phyloP scores from a whole-genome alignment of 2,797 vertebrate genomes.

The Macroramphosus scolopax region DNA sequence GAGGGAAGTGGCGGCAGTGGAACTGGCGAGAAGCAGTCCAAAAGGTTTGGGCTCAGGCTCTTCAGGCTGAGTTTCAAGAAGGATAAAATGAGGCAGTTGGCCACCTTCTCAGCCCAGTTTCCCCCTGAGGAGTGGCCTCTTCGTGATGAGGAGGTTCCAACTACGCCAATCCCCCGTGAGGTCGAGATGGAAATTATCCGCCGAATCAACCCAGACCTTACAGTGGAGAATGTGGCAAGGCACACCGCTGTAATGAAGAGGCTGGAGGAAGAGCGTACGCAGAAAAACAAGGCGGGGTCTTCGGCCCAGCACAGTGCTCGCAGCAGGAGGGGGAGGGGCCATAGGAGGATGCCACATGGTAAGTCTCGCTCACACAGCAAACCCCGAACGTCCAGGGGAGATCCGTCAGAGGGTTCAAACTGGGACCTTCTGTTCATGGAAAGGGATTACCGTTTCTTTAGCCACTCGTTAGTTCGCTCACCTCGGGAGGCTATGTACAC shows the following conservation, averaged over 20 bases:
- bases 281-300: conserved; percentile 91
- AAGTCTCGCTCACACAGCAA: conserved; percentile 98
- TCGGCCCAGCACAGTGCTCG: conserved; percentile 94
- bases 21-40: conserved; percentile 93
- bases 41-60: conserved; percentile 95
- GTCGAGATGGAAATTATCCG: conserved; percentile 99
- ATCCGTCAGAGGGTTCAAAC: conserved; percentile 93
- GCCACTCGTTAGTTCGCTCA: conserved; percentile 90
- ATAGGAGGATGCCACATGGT: conserved; percentile 89
- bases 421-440: conserved; percentile 87
- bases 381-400: conserved; percentile 90
- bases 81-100: conserved; percentile 96
- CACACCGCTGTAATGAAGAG: conserved; percentile 99
- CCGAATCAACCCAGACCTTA: conserved; percentile 96
- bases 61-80: conserved; percentile 99
- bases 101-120: conserved; percentile 98
- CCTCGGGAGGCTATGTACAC: conserved; percentile 95
- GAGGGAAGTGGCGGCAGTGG: conserved; percentile 79
- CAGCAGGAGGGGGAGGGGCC: conserved; percentile 92
- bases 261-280: conserved; percentile 95
- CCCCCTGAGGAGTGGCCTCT: conserved; percentile 98
- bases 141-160: conserved; percentile 92
- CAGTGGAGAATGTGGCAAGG: conserved; percentile 97
- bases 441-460: conserved; percentile 93
- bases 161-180: conserved; percentile 90